Evolutionary conservation across 2,797 vertebrate species (phyloP).

Genomic region (Takifugu rubripes): DNA sequence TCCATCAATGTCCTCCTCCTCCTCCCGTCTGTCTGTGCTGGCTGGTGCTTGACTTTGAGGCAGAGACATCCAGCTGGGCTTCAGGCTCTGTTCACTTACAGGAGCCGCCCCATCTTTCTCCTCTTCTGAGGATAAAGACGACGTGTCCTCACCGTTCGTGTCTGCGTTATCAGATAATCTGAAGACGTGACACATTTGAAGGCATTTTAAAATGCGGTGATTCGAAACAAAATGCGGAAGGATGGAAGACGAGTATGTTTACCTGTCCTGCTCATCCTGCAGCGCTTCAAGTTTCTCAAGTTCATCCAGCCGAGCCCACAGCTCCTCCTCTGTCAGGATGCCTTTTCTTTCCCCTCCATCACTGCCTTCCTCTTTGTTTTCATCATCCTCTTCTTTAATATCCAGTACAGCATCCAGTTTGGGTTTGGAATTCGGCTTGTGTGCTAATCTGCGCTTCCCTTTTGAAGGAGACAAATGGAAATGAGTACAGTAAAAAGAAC

Average conservation of each 20-base stretch:
- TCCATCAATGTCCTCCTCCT: slow-evolving; percentile 53
- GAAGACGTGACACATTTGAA: not conserved
- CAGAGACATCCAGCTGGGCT: slow-evolving; percentile 30
- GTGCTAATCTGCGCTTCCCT: slow-evolving; percentile 85
- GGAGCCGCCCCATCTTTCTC: slow-evolving; percentile 77
- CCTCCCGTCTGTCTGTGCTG: slow-evolving; percentile 15
- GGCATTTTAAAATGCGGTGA: not conserved
- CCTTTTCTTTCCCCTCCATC: slow-evolving; percentile 41
- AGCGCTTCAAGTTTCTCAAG: slow-evolving; percentile 86
- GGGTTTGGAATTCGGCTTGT: slow-evolving; percentile 88
- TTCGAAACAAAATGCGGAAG: not conserved
- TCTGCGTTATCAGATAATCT: slow-evolving; percentile 76
- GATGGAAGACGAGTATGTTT: not conserved
- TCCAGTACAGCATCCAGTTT: slow-evolving; percentile 72
- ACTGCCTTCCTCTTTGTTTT: slow-evolving; percentile 22
- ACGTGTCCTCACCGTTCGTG: slow-evolving; percentile 78
- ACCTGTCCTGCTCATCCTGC: slow-evolving; percentile 73
- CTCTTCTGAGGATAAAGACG: slow-evolving; percentile 82
- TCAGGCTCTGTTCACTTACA: slow-evolving; percentile 52
- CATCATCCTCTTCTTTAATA: slow-evolving; percentile 52
- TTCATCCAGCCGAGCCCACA: slow-evolving; percentile 88
- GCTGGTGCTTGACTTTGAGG: slow-evolving; percentile 26
- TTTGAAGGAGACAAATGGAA: slow-evolving; percentile 5
- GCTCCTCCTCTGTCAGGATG: slow-evolving; percentile 79
- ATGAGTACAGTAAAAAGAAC: not conserved